Conservation (phyloP, 2,888 invertebrate genomes). For the Hybos culiciformis region DNA sequence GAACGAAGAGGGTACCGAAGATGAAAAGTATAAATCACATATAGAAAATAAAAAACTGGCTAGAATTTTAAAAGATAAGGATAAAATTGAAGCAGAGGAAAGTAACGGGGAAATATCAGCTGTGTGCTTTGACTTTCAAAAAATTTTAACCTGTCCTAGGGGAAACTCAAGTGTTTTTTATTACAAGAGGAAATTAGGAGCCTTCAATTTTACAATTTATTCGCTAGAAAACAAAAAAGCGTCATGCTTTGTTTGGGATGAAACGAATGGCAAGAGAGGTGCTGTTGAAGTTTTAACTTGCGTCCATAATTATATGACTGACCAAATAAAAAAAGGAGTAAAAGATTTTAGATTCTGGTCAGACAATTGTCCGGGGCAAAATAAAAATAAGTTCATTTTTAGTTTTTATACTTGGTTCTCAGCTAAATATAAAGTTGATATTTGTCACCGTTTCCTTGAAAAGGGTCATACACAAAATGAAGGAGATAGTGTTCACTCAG, state of each 20-base stretch:
- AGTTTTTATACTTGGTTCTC: conserved; percentile 7
- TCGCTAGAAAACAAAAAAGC: conserved; percentile 10
- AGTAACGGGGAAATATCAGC: no score
- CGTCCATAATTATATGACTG: conserved; percentile 12
- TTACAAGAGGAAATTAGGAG: conserved; percentile 14
- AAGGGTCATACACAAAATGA: conserved; percentile 16
- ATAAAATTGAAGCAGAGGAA: no score
- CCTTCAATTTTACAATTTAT: conserved; percentile 16
- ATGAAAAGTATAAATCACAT: no score
- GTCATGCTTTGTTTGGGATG: conserved; percentile 14
- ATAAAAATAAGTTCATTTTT: conserved; percentile 12
- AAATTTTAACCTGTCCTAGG: no score
- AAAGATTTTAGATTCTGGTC: no score
- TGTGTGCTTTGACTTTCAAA: no score
- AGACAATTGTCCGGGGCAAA: no score
- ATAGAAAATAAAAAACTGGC: no score
- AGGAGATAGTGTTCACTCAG: conserved; percentile 15
- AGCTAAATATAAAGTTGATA: conserved; percentile 9
- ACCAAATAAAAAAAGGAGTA: conserved; percentile 2
- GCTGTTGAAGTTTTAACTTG: conserved; percentile 18
- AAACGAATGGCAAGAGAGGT: conserved; percentile 16
- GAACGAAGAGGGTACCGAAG: no score
- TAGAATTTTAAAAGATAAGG: no score
- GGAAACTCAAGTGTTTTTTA: no score
- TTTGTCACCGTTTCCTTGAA: conserved; percentile 14